Conservation (phyloP, 2,113 vertebrate species). For the Riparia riparia region DNA sequence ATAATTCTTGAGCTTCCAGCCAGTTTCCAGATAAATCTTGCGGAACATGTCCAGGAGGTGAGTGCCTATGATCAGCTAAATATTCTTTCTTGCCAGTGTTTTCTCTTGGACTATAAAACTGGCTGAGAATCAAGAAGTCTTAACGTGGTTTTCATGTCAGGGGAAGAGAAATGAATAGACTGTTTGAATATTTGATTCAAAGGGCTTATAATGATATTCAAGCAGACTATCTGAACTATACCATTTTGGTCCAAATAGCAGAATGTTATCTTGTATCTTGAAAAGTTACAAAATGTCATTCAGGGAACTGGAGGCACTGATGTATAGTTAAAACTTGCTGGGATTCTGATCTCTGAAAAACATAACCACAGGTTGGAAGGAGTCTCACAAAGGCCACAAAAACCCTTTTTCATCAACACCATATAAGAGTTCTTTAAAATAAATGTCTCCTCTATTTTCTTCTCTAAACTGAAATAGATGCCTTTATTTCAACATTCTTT, state of each 20-base stretch:
- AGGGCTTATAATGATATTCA: neutral
- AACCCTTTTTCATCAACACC: neutral
- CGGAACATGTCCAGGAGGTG: neutral
- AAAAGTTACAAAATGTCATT: neutral
- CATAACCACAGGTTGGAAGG: neutral
- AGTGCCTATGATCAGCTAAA: neutral
- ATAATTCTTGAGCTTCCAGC: neutral
- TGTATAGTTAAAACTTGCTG: neutral
- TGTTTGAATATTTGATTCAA: neutral
- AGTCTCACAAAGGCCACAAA: neutral
- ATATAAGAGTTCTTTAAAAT: neutral
- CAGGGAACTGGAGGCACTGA: neutral
- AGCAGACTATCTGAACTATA: neutral
- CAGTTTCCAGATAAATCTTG: conserved; percentile 1
- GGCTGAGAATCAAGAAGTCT: neutral
- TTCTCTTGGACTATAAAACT: neutral
- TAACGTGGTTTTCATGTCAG: neutral
- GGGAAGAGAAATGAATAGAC: neutral
- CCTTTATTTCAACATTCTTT: neutral
- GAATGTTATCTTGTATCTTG: neutral
- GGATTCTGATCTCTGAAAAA: neutral
- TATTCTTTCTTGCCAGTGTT: neutral
- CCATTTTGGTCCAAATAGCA: neutral
- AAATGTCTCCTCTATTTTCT: neutral
- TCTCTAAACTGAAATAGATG: neutral